phyloP scores from a whole-genome alignment of 2,888 invertebrate genomes.

The Diarsia mendica region DNA sequence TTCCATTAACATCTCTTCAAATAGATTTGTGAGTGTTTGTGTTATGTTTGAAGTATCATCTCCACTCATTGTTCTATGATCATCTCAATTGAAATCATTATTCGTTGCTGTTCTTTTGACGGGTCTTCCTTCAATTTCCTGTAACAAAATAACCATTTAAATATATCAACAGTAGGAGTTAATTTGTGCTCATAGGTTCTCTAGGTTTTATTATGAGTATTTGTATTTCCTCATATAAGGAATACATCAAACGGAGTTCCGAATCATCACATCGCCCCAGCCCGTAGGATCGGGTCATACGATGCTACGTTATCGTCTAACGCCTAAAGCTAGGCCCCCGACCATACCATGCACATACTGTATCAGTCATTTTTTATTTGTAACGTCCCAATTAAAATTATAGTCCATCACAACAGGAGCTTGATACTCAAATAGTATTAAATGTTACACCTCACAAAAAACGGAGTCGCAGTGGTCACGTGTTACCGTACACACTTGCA shows the following conservation, averaged over 20 bases:
- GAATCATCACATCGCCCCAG: too few relatives aligned
- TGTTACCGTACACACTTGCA: too few relatives aligned
- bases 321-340: too few relatives aligned
- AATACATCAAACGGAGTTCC: not conserved
- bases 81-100: conserved; percentile 42
- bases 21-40: conserved; percentile 81
- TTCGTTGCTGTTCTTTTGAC: conserved; percentile 23
- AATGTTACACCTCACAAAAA: too few relatives aligned
- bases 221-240: not conserved
- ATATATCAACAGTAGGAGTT: not conserved
- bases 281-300: too few relatives aligned
- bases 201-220: not conserved
- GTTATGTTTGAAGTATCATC: conserved; percentile 83
- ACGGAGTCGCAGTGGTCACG: too few relatives aligned
- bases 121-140: conserved; percentile 49
- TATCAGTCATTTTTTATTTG: too few relatives aligned
- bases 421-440: too few relatives aligned
- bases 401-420: too few relatives aligned
- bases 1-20: conserved; percentile 84
- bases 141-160: conserved; percentile 63
- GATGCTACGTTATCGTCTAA: too few relatives aligned
- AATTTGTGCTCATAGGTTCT: not conserved
- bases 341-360: too few relatives aligned
- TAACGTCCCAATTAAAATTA: too few relatives aligned
- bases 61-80: conserved; percentile 74